Base-by-base conservation (phyloP, 2,113 vertebrate genomes). In the Recurvirostra avosetta region DNA sequence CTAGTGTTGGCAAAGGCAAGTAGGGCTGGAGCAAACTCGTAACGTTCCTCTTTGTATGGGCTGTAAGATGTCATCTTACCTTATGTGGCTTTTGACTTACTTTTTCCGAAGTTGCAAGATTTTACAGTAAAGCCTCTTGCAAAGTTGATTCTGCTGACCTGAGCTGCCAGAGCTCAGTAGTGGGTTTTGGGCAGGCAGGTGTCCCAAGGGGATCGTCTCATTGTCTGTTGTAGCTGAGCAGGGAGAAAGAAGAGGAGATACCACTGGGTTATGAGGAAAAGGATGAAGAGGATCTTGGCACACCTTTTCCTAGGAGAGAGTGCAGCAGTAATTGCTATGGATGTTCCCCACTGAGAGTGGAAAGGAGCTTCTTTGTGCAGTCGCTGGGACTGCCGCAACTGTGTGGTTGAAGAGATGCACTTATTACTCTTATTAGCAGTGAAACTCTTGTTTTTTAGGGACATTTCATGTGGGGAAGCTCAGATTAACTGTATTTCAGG, bases 1-100 rank as follows among this genome's bases (percentile, higher is more conserved):
- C 29, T 20, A 18, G 32, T 29, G 2, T 8, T 59, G 53, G 27
- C 36, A 56, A 74, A 25, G 63, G 40, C 71, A 79, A 59, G 30
- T 3, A 27, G 50, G 67, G 26, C 49, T 68, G 47, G 38, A 53
- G 36, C 8, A 13, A 47, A 7, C 41, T 70, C 0, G 0, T 0
- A 9, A 15, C 32, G 15, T 12, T 55, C 47, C 34, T 34, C 16
- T 50, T 71, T 78, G 12, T 26, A 8, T 55, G 70, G 66, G 21
- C 74, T 86, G 40, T 29, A 38, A 40, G 58, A 29, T 1, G 1
- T 43, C 43, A 5, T 15, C 30, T 58, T 81, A 34, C 19, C 43
- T 55, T 50, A 11, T 18, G n/a, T 36, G 12, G 13, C 50, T 80
- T 86, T 66, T 73, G 45, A 56, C 53, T 58, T 38, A 0, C 12